Evolutionary conservation across 2,113 vertebrate species (phyloP), one percentile per base, ranked within the genome.

Genomic region (Ancistrus triradiatus): DNA sequence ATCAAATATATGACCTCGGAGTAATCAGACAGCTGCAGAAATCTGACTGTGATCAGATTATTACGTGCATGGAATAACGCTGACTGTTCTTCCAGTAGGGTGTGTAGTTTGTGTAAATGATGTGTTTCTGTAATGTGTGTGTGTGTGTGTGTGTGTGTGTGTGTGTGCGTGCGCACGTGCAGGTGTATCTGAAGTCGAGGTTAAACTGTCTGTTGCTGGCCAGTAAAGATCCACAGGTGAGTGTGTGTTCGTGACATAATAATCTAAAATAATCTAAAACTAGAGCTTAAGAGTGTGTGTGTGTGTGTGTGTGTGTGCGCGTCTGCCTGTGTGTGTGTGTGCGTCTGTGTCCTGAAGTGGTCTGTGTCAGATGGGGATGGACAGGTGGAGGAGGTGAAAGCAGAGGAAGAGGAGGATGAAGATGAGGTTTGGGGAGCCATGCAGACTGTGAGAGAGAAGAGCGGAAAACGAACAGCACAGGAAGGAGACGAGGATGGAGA

Each of bases 171-270:
- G 11, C 55, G 21, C 18, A 17, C 37, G 13, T 48, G 33, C 70
- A 80, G 78, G 78, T 80, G 19, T 88, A 86, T 73, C 77, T 88
- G 1, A 88, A 90, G 79, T 88, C 88, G 27, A 61, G 85, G 2
- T 81, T 90, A 44, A 88, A 84, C 83, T 89, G 86, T 48, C 40
- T 87, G 42, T 80, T 90, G 50, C 74, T 90, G 2, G 4, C 75
- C 72, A 82, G 79, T 67, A n/a, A 43, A 13, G 73, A 73, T 13
- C 67, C 70, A 1, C 68, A 74, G 69, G 75, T 74, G 63, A 57
- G 65, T 8, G 15, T n/a, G n/a, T n/a, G n/a, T n/a, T n/a, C n/a
- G n/a, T n/a, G n/a, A n/a, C n/a, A n/a, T n/a, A n/a, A n/a, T n/a
- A n/a, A n/a, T n/a, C n/a, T n/a, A 33, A 33, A 33, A 10, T 1